A percentile compares a stretch with the other conserved stretches of the same genome.
These are phyloP conservation scores for Chrysochloris asiatica DNA, from an alignment of 2,113 vertebrate genomes.

Conservation along the genomic window DNA sequence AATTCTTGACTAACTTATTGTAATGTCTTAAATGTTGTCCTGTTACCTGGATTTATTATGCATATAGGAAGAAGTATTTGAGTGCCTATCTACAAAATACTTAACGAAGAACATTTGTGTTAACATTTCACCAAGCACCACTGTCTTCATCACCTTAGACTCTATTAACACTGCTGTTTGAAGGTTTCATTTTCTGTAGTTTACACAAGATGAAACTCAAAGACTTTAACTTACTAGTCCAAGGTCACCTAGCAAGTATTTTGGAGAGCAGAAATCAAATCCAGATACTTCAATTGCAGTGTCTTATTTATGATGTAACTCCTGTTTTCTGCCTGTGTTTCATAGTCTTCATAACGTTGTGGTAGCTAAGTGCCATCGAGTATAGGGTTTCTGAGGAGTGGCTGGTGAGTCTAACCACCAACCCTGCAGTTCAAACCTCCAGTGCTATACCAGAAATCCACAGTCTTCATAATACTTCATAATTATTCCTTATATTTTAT, in stretches of 20 bases:
- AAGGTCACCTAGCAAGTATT: background rate
- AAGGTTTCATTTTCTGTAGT: background rate
- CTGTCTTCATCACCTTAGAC: background rate
- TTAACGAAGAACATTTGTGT: background rate
- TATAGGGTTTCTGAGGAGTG: no score
- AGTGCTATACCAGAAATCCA: no score
- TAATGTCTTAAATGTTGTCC: background rate
- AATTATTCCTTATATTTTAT: background rate
- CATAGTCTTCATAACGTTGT: no score
- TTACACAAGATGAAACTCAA: background rate
- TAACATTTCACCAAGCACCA: background rate
- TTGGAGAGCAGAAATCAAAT: background rate
- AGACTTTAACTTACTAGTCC: background rate
- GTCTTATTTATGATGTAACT: background rate
- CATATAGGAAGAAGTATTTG: background rate
- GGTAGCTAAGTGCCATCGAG: no score
- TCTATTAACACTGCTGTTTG: background rate
- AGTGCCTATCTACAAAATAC: background rate
- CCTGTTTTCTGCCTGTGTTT: background rate
- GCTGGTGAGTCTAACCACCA: no score
- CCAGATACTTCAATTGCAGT: background rate
- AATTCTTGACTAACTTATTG: background rate
- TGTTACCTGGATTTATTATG: background rate
- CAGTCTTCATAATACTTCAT: background rate
- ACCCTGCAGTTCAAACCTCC: no score